These are phyloP conservation scores for Styela clava DNA, from an alignment of 23 tunicate species.

Conservation along the genomic window DNA sequence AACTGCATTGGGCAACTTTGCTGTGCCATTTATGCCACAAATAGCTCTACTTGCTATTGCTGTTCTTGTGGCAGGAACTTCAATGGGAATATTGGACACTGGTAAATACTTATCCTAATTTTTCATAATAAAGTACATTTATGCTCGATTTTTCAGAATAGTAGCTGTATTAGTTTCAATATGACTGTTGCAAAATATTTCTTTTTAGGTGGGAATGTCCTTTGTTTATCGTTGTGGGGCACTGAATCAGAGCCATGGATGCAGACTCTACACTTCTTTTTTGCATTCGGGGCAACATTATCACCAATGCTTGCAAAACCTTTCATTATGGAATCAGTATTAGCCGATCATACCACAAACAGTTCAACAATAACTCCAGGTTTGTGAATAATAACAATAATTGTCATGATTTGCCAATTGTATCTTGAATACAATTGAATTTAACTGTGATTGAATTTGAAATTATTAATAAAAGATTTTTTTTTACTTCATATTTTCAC, in stretches of 20 bases:
- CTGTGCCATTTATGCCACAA: conserved; percentile 33
- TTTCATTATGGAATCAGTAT: conserved; percentile 46
- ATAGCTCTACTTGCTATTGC: conserved; percentile 30
- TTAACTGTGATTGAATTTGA: too few species aligned
- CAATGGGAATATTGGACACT: conserved; percentile 81
- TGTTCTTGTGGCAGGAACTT: conserved; percentile 38
- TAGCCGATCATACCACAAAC: background rate
- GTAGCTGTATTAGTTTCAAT: too few species aligned
- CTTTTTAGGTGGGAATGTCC: conserved; percentile 82
- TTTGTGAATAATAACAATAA: too few species aligned
- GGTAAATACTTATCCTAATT: conserved; percentile 21
- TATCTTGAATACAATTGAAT: too few species aligned
- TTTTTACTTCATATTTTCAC: too few species aligned
- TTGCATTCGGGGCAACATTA: conserved; percentile 70
- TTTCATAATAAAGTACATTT: too few species aligned
- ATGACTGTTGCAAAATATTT: too few species aligned
- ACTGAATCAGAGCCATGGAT: conserved; percentile 69
- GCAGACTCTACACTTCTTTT: conserved; percentile 76
- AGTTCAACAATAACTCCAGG: background rate
- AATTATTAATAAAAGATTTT: too few species aligned
- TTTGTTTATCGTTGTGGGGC: conserved; percentile 77
- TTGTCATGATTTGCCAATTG: too few species aligned
- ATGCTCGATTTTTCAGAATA: too few species aligned
- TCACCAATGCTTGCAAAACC: conserved; percentile 64
- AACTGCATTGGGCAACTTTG: conserved; percentile 35